These are phyloP conservation scores for Amblyraja radiata DNA, from an alignment of 2,797 vertebrate genomes.

Conservation along the genomic window DNA sequence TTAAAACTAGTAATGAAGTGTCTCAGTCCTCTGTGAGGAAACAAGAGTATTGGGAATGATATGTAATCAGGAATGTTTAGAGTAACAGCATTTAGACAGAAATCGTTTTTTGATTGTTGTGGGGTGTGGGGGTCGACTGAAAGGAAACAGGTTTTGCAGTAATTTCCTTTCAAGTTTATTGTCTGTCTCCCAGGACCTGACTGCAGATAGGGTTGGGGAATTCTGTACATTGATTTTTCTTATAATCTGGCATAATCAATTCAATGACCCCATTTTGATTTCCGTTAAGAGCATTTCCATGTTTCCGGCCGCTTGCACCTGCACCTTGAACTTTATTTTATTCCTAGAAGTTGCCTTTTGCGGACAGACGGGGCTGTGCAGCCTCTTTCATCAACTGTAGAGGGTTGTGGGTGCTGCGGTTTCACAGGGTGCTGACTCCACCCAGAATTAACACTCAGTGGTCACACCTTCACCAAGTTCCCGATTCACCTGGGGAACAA, in stretches of 20 bases:
- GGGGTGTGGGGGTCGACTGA: not conserved
- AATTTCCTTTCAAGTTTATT: conserved; percentile 32
- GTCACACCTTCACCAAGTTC: not conserved
- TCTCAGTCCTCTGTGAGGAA: conserved; percentile 15
- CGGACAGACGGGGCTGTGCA: too few species aligned
- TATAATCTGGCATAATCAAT: not conserved
- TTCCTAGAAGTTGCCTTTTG: not conserved
- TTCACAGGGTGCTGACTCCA: not conserved
- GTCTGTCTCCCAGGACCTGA: not conserved
- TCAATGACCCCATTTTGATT: conserved; percentile 25
- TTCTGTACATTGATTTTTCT: not conserved
- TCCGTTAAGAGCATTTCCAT: not conserved
- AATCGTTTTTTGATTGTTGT: conserved; percentile 25
- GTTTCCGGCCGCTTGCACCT: conserved; percentile 3
- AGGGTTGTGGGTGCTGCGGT: not conserved
- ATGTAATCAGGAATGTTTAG: not conserved
- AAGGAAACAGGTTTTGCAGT: conserved; percentile 19
- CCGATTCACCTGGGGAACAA: not conserved
- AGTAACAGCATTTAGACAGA: conserved; percentile 1
- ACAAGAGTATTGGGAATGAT: not conserved
- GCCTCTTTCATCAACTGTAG: not conserved
- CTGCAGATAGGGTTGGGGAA: not conserved
- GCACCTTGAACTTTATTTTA: not conserved
- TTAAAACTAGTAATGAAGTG: not conserved
- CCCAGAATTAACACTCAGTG: not conserved